Percentiles rank a stretch among this genome's conserved stretches.
These are phyloP conservation scores for Columba janthina DNA, from an alignment of 2,113 vertebrate species.

Conservation along the genomic window DNA sequence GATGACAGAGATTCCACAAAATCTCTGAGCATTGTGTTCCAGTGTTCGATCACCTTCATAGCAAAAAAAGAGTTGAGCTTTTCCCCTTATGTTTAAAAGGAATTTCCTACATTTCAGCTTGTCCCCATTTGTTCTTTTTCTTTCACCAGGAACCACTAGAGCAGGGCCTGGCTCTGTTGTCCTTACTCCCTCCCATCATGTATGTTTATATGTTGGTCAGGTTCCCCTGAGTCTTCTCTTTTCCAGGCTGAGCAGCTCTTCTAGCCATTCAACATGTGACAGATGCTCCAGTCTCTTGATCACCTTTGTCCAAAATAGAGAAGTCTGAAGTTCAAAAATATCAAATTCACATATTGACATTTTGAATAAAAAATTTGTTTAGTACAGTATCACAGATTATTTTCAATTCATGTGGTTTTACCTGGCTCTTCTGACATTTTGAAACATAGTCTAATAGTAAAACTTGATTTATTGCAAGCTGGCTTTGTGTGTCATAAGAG, in stretches of 20 bases:
- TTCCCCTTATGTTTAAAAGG: not conserved
- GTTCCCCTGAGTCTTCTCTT: not conserved
- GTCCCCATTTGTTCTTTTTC: not conserved
- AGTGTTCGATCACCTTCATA: not conserved
- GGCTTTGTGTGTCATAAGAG: not conserved
- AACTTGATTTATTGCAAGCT: not conserved
- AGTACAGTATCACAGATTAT: not conserved
- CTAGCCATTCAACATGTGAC: not conserved
- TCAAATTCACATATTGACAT: not conserved
- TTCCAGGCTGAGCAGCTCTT: not conserved
- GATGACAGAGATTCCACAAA: not conserved
- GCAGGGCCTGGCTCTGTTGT: not conserved
- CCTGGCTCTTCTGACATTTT: not conserved
- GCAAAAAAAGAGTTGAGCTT: not conserved
- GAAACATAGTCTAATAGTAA: not conserved
- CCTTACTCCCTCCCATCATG: not conserved
- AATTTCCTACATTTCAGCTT: not conserved
- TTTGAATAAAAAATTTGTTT: not conserved
- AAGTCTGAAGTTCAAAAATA: not conserved
- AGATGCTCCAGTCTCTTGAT: not conserved
- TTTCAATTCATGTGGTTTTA: not conserved
- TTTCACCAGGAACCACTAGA: not conserved
- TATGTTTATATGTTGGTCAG: not conserved
- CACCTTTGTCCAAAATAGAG: not conserved
- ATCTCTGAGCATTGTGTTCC: not conserved